Base-by-base conservation (phyloP, 2,797 vertebrate genomes). In the Centropyge bicolor region DNA sequence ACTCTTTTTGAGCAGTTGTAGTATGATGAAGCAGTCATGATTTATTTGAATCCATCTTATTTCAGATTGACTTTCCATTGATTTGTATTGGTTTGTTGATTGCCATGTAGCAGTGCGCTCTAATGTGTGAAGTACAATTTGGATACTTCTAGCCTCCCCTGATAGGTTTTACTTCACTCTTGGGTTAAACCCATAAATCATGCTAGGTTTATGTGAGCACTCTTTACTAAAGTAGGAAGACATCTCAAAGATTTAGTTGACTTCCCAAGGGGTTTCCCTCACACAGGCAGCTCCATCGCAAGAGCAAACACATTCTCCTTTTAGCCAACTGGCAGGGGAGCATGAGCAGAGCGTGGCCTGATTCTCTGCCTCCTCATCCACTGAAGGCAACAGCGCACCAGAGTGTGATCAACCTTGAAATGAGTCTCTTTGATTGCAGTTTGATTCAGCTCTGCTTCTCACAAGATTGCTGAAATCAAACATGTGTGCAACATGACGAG, bases 171-270 rank as follows among this genome's bases (percentile, higher is more conserved):
- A 55, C 31, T 5, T 56, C n/a, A 45, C 54, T 16, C 19, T 9
- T 16, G 51, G 51, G 43, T 72, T 51, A 24, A 64, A 52, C 41
- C 35, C 62, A 40, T 16, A 52, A 57, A 61, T 56, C 13, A 2
- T 52, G 64, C 62, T 19, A 19, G 38, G 31, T 73, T 48, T 36
- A 16, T 22, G 11, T n/a, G 17, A 59, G 54, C 3, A 4, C n/a
- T 56, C 19, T 36, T 70, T 3, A 12, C 22, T 48, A 11, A 67
- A 64, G 59, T 64, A 24, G 12, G 48, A 64, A 76, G 43, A 40
- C 61, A 48, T 68, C 83, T 84, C 48, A 77, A 20, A 80, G 63
- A 76, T 67, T 70, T 68, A 52, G 36, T 45, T 46, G 51, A 35
- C 76, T 61, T 76, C 70, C 59, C 70, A 35, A n/a, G 27, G 10